phyloP scores from a whole-genome alignment of 2,888 invertebrate species.

The Perizoma flavofasciatum region DNA sequence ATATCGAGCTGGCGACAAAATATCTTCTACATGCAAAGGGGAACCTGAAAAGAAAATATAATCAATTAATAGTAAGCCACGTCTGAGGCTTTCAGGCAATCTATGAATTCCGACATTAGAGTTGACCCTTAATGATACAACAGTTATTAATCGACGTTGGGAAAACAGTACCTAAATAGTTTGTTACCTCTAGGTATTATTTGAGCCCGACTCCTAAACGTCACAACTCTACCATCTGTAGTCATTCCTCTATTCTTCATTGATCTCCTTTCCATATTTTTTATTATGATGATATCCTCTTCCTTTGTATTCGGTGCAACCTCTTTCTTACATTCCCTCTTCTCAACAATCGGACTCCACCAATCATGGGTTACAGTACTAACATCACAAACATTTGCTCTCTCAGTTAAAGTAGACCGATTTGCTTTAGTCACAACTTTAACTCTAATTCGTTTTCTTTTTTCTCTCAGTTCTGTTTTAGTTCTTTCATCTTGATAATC shows the following conservation, averaged over 20 bases:
- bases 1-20: conserved; percentile 62
- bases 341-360: conserved; percentile 67
- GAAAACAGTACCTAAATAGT: no score
- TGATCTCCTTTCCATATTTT: conserved; percentile 17
- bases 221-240: conserved; percentile 51
- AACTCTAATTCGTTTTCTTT: conserved; percentile 20
- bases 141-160: no score
- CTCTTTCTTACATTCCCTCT: conserved; percentile 36
- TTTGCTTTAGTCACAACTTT: conserved; percentile 49
- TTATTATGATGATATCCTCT: conserved; percentile 11
- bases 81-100: no score
- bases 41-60: conserved; percentile 37
- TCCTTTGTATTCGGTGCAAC: conserved; percentile 33
- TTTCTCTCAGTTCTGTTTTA: not conserved
- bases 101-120: no score
- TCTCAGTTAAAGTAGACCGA: conserved; percentile 51
- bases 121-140: no score
- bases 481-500: conserved; percentile 36
- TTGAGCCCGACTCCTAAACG: conserved; percentile 55
- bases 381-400: conserved; percentile 44
- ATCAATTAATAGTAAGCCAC: not conserved
- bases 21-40: conserved; percentile 34
- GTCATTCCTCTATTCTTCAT: conserved; percentile 38
- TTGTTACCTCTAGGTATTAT: conserved; percentile 57
- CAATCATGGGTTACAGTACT: conserved; percentile 62